Percentiles rank a stretch among this genome's conserved stretches.
Evolutionary conservation across 2,797 vertebrate genomes (phyloP).

Genomic region (Myotis pilosus): DNA sequence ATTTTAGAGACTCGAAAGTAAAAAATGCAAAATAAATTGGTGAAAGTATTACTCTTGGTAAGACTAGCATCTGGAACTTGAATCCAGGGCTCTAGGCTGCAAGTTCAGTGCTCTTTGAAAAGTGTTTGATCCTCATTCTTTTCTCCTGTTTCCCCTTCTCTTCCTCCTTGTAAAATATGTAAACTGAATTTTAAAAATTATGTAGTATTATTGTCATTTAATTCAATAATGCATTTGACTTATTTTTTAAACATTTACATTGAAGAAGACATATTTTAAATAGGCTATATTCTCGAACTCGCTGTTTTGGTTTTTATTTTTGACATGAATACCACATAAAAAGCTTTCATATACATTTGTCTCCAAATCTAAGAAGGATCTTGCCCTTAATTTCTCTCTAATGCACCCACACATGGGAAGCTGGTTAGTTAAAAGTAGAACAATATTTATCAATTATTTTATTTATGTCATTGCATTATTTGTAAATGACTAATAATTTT

Average conservation of each 20-base stretch:
- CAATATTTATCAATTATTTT: not conserved
- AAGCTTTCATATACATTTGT: not conserved
- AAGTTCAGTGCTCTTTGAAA: not conserved
- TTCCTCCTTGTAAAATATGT: not conserved
- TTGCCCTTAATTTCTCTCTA: not conserved
- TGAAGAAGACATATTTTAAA: not conserved
- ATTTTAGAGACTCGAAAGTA: not conserved
- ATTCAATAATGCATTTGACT: constrained; percentile 14
- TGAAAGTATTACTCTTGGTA: not conserved
- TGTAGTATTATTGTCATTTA: not conserved
- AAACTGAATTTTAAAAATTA: not conserved
- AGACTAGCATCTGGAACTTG: not conserved
- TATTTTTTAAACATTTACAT: constrained; percentile 4
- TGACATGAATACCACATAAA: not conserved
- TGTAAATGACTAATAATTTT: not conserved
- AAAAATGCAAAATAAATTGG: constrained; percentile 6
- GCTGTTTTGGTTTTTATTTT: not conserved
- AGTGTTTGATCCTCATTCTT: not conserved
- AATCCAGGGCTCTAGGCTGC: not conserved
- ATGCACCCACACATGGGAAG: not conserved
- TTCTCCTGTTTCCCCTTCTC: not conserved
- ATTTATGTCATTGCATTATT: not conserved
- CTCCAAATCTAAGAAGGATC: not conserved
- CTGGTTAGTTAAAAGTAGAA: not conserved
- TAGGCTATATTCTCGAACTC: not conserved